These are phyloP conservation scores for Calameuta filiformis DNA, from an alignment of 2,888 invertebrate genomes.

Conservation along the genomic window DNA sequence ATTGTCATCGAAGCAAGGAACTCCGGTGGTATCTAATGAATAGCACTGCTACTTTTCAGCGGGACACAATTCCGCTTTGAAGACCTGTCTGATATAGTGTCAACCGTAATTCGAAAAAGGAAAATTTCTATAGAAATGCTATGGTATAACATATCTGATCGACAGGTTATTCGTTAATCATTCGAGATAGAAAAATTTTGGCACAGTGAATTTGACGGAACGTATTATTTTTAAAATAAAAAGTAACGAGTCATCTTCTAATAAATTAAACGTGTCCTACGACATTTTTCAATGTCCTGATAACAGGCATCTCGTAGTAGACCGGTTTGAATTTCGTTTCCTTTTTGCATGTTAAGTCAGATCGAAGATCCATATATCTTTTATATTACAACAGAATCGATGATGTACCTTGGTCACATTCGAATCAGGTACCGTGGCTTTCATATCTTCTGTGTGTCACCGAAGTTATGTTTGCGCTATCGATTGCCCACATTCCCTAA, in stretches of 20 bases:
- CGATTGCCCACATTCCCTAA: conserved; percentile 39
- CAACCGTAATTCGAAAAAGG: not conserved
- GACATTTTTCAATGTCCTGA: not conserved
- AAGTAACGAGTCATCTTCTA: not conserved
- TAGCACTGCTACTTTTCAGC: not conserved
- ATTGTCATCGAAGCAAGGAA: not conserved
- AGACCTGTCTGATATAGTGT: not conserved
- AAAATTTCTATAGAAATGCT: not conserved
- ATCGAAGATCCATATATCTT: too few relatives aligned
- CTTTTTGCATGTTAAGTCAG: too few relatives aligned
- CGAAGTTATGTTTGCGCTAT: conserved; percentile 30
- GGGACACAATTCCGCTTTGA: not conserved
- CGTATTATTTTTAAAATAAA: not conserved
- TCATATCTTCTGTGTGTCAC: conserved; percentile 12
- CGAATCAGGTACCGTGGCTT: not conserved
- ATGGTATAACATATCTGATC: not conserved
- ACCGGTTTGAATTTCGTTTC: too few relatives aligned
- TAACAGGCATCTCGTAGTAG: not conserved
- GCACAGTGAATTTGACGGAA: not conserved
- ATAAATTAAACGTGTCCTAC: not conserved
- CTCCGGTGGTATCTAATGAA: not conserved
- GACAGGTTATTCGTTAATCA: not conserved
- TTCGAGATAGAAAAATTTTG: not conserved
- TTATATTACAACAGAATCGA: not conserved
- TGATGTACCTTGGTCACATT: not conserved